Percentiles rank a stretch among this genome's conserved stretches.
phyloP scores from a whole-genome alignment of 2,797 vertebrate species.

The Delichon dasypus region DNA sequence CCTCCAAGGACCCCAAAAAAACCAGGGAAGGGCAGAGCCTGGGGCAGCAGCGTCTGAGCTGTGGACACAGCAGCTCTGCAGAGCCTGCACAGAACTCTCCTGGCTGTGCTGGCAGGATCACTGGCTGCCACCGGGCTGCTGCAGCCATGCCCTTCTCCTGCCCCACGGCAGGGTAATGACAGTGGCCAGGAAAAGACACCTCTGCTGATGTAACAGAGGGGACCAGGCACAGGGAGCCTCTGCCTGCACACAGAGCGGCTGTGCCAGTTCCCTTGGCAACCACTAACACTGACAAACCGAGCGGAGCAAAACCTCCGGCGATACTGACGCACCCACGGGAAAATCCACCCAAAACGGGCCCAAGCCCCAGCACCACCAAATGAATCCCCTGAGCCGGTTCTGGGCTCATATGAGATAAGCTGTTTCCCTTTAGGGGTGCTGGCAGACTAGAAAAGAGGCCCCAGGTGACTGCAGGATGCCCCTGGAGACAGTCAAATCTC shows the following conservation, averaged over 20 bases:
- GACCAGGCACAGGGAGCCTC: not conserved
- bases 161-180: not conserved
- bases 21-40: not conserved
- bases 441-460: not conserved
- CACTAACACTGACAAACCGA: not conserved
- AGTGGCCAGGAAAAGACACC: not conserved
- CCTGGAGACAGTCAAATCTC: not conserved
- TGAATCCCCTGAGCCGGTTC: not conserved
- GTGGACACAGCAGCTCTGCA: not conserved
- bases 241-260: not conserved
- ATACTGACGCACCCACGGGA: not conserved
- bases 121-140: not conserved
- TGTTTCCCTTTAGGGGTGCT: not conserved
- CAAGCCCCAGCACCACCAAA: not conserved
- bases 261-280: slow-evolving; percentile 67
- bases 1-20: not conserved
- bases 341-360: not conserved
- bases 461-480: not conserved
- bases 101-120: not conserved
- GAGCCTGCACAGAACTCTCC: not conserved
- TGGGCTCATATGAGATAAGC: not conserved
- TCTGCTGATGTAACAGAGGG: not conserved
- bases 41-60: not conserved
- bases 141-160: not conserved
- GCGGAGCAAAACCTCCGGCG: not conserved